A percentile compares a stretch with the other conserved stretches of the same genome.
Conservation (phyloP, 2,797 vertebrate species). For the Acanthurus lineatus region DNA sequence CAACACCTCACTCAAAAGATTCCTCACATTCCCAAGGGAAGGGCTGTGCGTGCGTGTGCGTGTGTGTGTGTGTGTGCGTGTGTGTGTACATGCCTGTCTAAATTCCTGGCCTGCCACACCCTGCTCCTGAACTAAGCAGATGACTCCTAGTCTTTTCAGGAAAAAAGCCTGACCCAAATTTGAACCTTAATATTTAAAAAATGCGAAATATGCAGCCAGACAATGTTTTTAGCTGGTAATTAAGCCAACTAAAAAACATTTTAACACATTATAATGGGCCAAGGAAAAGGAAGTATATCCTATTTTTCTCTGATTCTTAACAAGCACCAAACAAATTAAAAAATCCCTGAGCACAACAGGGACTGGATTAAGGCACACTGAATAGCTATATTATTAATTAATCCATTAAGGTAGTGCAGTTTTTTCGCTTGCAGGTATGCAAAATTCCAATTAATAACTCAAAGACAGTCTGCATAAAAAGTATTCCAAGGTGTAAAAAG, state of each 20-base stretch:
- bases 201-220: slow-evolving; percentile 26
- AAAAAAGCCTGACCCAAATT: slow-evolving; percentile 29
- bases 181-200: slow-evolving; percentile 45
- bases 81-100: neutral
- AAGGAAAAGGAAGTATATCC: neutral
- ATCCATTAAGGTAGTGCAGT: neutral
- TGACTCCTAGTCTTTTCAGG: slow-evolving; percentile 26
- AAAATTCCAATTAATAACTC: neutral
- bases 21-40: slow-evolving; percentile 74
- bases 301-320: slow-evolving; percentile 10
- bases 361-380: slow-evolving; percentile 3
- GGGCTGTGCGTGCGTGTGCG: neutral
- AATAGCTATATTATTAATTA: slow-evolving; percentile 1
- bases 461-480: slow-evolving; percentile 1
- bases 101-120: slow-evolving; percentile 68
- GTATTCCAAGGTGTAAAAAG: slow-evolving; percentile 1
- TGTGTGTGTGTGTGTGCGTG: neutral
- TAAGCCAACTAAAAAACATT: neutral
- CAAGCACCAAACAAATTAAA: slow-evolving; percentile 2
- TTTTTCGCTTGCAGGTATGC: neutral
- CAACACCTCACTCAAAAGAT: slow-evolving; percentile 69
- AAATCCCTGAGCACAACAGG: neutral
- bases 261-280: slow-evolving; percentile 3
- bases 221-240: neutral
- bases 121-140: slow-evolving; percentile 61